phyloP scores from a whole-genome alignment of 2,113 vertebrate genomes.

The Callocephalon fimbriatum region DNA sequence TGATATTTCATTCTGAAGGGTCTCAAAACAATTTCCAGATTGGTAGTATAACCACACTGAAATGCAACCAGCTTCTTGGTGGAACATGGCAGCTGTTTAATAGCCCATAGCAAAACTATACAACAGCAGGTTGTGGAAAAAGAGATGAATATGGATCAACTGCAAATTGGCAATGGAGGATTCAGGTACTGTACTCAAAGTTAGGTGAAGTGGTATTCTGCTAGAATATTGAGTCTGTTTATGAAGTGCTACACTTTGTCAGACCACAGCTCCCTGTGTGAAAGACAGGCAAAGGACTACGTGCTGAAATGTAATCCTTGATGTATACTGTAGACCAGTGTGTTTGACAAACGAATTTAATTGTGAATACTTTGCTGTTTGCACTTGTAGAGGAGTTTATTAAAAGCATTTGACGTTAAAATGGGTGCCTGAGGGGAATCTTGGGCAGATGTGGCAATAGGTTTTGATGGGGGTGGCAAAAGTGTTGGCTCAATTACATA shows the following conservation, averaged over 20 bases:
- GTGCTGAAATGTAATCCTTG: not conserved
- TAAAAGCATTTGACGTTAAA: constrained; percentile 23
- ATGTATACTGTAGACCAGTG: not conserved
- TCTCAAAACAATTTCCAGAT: constrained; percentile 60
- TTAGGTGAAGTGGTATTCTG: not conserved
- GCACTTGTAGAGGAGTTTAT: not conserved
- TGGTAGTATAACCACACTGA: constrained; percentile 29
- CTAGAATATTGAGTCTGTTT: not conserved
- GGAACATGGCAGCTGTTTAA: constrained; percentile 68
- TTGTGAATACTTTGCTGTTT: not conserved
- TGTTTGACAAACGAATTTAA: not conserved
- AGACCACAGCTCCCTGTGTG: not conserved
- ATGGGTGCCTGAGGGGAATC: not conserved
- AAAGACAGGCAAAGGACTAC: not conserved
- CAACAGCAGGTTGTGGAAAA: constrained; percentile 44
- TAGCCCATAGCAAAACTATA: constrained; percentile 55
- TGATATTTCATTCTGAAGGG: constrained; percentile 65
- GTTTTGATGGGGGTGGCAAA: not conserved
- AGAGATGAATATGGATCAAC: constrained; percentile 59
- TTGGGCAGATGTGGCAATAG: not conserved
- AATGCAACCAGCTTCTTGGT: constrained; percentile 42
- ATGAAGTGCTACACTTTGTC: not conserved
- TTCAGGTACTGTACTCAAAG: constrained; percentile 31
- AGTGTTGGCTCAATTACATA: not conserved
- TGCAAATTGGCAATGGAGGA: constrained; percentile 31